Percentiles rank a stretch among this genome's conserved stretches.
Evolutionary conservation across 1,140 invertebrate species (phyloP).

Genomic region (Acromyrmex echinatior): DNA sequence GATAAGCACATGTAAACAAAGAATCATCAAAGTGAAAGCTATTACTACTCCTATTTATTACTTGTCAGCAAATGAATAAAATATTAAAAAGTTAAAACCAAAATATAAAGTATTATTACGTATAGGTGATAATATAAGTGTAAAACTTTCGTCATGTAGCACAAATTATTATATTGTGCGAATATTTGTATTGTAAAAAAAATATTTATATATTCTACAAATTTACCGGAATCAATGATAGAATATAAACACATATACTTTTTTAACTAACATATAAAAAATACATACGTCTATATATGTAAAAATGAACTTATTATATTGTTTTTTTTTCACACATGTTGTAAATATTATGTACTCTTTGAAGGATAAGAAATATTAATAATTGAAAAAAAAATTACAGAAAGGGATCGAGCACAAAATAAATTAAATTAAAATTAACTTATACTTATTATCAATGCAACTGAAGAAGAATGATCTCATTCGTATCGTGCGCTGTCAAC

Average conservation of each 20-base stretch:
- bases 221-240: background rate
- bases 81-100: background rate
- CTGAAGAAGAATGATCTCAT: slow-evolving; percentile 25
- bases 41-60: background rate
- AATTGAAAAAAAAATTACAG: background rate
- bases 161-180: too few species aligned
- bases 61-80: background rate
- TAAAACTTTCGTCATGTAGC: background rate
- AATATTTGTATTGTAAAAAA: too few species aligned
- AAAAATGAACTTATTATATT: background rate
- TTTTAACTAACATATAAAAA: background rate
- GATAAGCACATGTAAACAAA: background rate
- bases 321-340: background rate
- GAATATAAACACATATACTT: background rate
- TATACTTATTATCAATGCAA: background rate
- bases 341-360: background rate
- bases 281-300: background rate
- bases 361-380: background rate
- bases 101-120: background rate
- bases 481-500: background rate
- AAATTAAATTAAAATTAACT: background rate
- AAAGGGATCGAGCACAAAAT: background rate
- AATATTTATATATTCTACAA: background rate
- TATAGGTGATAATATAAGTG: background rate
- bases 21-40: background rate